phyloP scores from a whole-genome alignment of 2,113 vertebrate genomes.

The Montifringilla adamsi region DNA sequence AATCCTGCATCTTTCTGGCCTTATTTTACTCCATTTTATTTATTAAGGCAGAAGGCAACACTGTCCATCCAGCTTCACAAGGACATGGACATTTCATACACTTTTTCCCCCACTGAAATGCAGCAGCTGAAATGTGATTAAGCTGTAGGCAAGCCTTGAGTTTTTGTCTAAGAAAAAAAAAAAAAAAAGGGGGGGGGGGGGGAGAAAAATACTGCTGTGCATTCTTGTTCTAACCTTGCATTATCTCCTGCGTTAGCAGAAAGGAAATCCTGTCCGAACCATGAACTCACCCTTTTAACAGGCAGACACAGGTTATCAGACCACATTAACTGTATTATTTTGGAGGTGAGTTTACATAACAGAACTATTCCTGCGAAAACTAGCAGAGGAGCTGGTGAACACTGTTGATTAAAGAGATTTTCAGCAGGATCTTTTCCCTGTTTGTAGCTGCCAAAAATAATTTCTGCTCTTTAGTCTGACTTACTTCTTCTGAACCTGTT shows the following conservation, averaged over 20 bases:
- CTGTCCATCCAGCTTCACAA: not conserved
- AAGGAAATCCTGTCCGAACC: not conserved
- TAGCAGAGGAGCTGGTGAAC: not conserved
- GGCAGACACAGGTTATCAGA: not conserved
- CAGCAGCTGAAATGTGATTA: not conserved
- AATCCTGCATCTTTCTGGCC: not conserved
- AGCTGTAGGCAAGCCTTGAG: not conserved
- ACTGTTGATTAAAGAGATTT: not conserved
- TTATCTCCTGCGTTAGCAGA: not conserved
- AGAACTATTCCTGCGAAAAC: not conserved
- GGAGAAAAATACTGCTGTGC: not conserved
- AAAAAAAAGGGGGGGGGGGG: not conserved
- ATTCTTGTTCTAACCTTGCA: not conserved
- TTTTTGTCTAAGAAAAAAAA: not conserved
- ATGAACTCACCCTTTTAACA: not conserved
- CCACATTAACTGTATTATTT: not conserved
- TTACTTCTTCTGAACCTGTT: not conserved
- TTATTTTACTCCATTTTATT: not conserved
- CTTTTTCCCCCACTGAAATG: not conserved
- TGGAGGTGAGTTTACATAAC: not conserved
- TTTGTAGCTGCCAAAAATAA: not conserved
- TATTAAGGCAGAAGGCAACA: not conserved
- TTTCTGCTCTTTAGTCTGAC: conserved; percentile 5
- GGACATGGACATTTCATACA: not conserved
- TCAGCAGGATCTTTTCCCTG: not conserved